Base-by-base conservation (phyloP, 2,113 vertebrate genomes). In the Mustelus asterias region DNA sequence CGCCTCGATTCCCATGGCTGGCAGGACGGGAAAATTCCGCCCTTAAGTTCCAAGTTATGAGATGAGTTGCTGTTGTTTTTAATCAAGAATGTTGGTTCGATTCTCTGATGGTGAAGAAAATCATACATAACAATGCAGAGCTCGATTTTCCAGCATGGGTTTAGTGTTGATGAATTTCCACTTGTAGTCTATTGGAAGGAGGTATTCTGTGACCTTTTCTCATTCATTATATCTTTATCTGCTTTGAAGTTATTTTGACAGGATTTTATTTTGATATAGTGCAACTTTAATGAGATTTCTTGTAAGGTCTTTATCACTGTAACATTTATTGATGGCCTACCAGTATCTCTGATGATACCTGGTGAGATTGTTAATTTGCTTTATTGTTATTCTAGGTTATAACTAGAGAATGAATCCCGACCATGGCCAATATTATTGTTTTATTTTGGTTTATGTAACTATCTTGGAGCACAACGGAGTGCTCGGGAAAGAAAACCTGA, bases 331-430 rank as follows among this genome's bases (percentile, higher is more conserved):
- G 44, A 89, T 58, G 83, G 41, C 37, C 41, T 24, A 86, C 37
- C 41, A 86, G 13, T 14, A 20, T 86, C 41, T 33, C 83, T 44
- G 44, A 89, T 89, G 11, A 58, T 89, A 24, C 26, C 48, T 58
- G 22, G 44, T 89, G 86, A 89, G 86, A 89, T 89, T 89, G 86
- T 89, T 89, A 89, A 89, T 22, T 58, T 89, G 86, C 48, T 89
- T 89, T 58, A 29, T 58, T 89, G 29, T 89, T 58, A 29, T 89
- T 89, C 22, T 89, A 24, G 44, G 48, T 48, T 89, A 10, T 54
- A 58, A 58, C 24, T 29, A 24, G 86, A 54, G 8, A 89, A 89
- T 29, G 26, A 89, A 89, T 29, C 22, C 11, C 33, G 22, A 8
- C 44, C 10, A 0, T 58, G 7, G 54, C 7, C 58, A 22, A 58